Conservation (phyloP, 2,888 invertebrate genomes). For the Nebria brevicollis region DNA sequence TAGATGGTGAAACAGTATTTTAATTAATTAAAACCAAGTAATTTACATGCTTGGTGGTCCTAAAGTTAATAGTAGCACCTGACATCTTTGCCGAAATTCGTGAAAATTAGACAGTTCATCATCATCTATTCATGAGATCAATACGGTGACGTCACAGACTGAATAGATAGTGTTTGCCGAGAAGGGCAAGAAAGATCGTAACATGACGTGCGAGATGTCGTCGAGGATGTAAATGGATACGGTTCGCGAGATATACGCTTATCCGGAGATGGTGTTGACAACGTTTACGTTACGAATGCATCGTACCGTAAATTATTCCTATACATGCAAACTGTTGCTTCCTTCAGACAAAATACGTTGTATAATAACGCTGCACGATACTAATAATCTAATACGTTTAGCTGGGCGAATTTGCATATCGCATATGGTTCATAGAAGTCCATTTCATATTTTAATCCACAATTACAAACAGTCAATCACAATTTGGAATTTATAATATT, state of each 20-base stretch:
- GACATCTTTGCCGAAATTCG: neutral
- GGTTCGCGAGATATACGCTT: neutral
- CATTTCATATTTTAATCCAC: no score
- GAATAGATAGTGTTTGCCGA: neutral
- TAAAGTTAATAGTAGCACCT: neutral
- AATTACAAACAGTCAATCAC: no score
- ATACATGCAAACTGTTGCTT: conserved; percentile 42
- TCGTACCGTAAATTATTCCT: conserved; percentile 28
- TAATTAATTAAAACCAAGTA: neutral
- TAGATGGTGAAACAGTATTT: neutral
- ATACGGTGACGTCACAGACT: neutral
- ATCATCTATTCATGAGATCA: conserved; percentile 11
- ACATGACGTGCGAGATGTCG: conserved; percentile 3
- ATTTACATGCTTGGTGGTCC: neutral
- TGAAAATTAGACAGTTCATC: neutral
- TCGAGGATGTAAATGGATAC: neutral
- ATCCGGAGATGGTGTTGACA: conserved; percentile 7
- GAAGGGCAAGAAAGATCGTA: neutral
- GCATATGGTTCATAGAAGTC: no score
- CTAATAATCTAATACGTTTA: neutral
- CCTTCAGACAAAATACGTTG: neutral
- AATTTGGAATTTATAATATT: no score
- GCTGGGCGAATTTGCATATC: no score
- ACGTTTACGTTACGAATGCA: neutral
- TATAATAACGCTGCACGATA: neutral